These are phyloP conservation scores for Doris montereyensis DNA, from an alignment of 2,888 invertebrate genomes.

Conservation along the genomic window DNA sequence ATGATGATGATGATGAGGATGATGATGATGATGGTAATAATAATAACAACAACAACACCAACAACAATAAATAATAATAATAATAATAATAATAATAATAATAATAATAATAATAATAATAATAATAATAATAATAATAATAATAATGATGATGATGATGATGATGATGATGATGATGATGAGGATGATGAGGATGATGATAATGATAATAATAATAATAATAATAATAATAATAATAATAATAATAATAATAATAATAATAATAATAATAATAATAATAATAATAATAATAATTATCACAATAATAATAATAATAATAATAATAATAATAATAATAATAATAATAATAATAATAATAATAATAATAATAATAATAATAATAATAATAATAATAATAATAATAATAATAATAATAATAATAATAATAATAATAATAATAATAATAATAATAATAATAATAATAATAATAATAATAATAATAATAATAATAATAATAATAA, in stretches of 20 bases:
- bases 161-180: neutral
- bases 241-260: neutral
- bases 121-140: neutral
- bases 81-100: neutral
- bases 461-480: neutral
- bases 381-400: neutral
- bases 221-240: neutral
- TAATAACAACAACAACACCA: neutral
- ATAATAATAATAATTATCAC: neutral
- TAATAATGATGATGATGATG: neutral
- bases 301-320: neutral
- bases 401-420: neutral
- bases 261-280: neutral
- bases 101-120: neutral
- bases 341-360: constrained; percentile 10
- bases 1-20: neutral
- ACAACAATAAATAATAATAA: neutral
- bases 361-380: constrained; percentile 18
- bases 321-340: constrained; percentile 6
- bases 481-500: neutral
- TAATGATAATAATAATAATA: constrained; percentile 7
- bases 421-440: neutral
- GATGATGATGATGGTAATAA: neutral
- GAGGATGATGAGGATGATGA: neutral
- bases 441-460: neutral